These are phyloP conservation scores for Gallirallus australis DNA, from an alignment of 2,797 vertebrate genomes.

Conservation along the genomic window DNA sequence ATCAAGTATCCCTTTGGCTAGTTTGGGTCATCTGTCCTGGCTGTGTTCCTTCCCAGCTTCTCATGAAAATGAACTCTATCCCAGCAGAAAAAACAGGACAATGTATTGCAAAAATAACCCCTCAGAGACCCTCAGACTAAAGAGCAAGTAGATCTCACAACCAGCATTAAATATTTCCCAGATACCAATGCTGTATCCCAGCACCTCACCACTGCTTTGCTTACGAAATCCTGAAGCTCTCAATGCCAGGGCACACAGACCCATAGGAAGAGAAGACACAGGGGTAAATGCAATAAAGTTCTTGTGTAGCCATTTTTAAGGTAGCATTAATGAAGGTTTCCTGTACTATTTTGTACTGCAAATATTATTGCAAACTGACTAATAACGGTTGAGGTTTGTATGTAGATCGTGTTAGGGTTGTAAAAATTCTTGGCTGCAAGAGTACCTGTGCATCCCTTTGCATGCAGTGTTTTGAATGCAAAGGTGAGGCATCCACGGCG, in stretches of 20 bases:
- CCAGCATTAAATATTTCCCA: rapidly evolving
- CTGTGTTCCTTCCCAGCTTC: too few relatives aligned
- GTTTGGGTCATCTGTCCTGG: too few relatives aligned
- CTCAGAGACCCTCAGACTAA: not conserved
- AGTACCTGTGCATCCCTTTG: not conserved
- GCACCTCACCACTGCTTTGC: rapidly evolving
- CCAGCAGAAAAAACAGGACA: too few relatives aligned
- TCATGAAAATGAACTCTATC: too few relatives aligned
- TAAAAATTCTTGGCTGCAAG: not conserved
- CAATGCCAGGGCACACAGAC: not conserved
- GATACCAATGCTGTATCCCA: not conserved
- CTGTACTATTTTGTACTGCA: not conserved
- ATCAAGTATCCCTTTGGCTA: too few relatives aligned
- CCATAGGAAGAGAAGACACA: rapidly evolving
- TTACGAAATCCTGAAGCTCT: not conserved
- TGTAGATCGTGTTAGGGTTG: rapidly evolving
- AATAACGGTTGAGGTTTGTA: not conserved
- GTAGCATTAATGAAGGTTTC: not conserved
- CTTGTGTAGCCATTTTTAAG: not conserved
- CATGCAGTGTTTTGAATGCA: too few relatives aligned
- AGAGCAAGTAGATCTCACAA: not conserved
- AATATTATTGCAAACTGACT: not conserved
- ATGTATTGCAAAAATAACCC: not conserved
- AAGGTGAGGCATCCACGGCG: too few relatives aligned
- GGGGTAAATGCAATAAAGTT: rapidly evolving